A percentile compares a stretch with the other conserved stretches of the same genome.
phyloP scores from a whole-genome alignment of 2,797 vertebrate genomes.

The Chaetophractus vellerosus region DNA sequence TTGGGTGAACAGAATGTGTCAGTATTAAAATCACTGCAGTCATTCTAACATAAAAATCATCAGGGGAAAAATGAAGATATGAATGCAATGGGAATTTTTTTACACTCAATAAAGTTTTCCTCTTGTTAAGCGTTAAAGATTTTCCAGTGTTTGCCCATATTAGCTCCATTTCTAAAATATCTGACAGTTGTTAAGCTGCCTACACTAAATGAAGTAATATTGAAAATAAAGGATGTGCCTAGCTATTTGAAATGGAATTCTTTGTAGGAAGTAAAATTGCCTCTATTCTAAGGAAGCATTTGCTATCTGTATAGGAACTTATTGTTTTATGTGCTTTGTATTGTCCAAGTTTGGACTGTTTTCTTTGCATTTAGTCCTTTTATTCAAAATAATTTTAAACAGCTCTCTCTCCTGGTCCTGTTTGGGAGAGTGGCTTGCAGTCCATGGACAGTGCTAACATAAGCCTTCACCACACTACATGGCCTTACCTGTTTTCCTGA shows the following conservation, averaged over 20 bases:
- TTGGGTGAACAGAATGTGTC: constrained; percentile 65
- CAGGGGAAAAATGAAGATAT: constrained; percentile 82
- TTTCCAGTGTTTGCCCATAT: constrained; percentile 81
- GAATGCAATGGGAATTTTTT: constrained; percentile 77
- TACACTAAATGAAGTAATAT: constrained; percentile 47
- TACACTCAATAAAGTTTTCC: constrained; percentile 83
- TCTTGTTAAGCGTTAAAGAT: constrained; percentile 86
- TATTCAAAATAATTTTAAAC: not conserved
- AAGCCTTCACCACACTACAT: not conserved
- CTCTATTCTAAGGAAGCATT: constrained; percentile 51
- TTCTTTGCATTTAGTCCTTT: not conserved
- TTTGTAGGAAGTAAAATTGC: constrained; percentile 54
- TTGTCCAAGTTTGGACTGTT: not conserved
- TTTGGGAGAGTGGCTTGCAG: not conserved
- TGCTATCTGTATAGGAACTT: not conserved
- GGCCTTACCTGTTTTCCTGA: not conserved
- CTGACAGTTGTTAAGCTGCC: constrained; percentile 62
- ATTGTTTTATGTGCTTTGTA: constrained; percentile 23
- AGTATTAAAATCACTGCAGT: constrained; percentile 85
- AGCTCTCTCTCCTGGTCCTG: not conserved
- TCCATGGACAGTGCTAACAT: not conserved
- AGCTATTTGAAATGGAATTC: constrained; percentile 64
- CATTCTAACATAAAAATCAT: constrained; percentile 82
- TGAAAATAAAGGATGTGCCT: constrained; percentile 39
- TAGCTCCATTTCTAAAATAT: constrained; percentile 79